These are phyloP conservation scores for Yponomeuta cagnagella DNA, from an alignment of 2,888 invertebrate species.

Conservation along the genomic window DNA sequence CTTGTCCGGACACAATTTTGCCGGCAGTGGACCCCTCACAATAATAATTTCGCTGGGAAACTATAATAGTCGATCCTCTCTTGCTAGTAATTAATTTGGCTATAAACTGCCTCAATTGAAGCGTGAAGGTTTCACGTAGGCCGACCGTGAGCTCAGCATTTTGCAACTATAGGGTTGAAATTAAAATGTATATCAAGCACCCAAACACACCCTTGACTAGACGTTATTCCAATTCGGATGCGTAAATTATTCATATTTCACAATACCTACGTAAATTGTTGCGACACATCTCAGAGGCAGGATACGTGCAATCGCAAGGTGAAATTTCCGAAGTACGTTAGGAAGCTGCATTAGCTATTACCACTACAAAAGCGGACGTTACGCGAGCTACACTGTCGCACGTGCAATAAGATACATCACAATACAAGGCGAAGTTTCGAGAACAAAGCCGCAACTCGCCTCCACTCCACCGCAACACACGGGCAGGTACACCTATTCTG, in stretches of 20 bases:
- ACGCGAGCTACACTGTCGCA: constrained; percentile 36
- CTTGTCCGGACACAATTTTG: constrained; percentile 74
- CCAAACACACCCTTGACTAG: neutral
- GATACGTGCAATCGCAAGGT: constrained; percentile 17
- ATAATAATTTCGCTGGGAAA: constrained; percentile 72
- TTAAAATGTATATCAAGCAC: constrained; percentile 29
- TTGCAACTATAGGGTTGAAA: constrained; percentile 9
- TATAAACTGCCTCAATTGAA: constrained; percentile 72
- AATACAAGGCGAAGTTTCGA: constrained; percentile 53
- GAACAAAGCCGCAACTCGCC: constrained; percentile 65
- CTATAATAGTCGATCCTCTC: constrained; percentile 73
- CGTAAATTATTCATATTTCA: neutral
- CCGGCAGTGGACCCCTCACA: constrained; percentile 57
- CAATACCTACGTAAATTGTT: constrained; percentile 10
- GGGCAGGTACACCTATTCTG: constrained; percentile 39
- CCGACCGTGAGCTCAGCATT: constrained; percentile 45
- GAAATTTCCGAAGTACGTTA: constrained; percentile 18
- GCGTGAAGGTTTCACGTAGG: constrained; percentile 70
- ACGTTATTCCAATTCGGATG: neutral
- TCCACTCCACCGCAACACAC: constrained; percentile 36
- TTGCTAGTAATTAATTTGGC: constrained; percentile 72
- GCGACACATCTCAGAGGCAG: constrained; percentile 14
- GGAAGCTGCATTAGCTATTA: constrained; percentile 20
- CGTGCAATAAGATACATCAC: constrained; percentile 63
- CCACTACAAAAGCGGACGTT: constrained; percentile 30